phyloP scores from a whole-genome alignment of 1,140 invertebrate genomes.

The Panagrolaimus sp. region DNA sequence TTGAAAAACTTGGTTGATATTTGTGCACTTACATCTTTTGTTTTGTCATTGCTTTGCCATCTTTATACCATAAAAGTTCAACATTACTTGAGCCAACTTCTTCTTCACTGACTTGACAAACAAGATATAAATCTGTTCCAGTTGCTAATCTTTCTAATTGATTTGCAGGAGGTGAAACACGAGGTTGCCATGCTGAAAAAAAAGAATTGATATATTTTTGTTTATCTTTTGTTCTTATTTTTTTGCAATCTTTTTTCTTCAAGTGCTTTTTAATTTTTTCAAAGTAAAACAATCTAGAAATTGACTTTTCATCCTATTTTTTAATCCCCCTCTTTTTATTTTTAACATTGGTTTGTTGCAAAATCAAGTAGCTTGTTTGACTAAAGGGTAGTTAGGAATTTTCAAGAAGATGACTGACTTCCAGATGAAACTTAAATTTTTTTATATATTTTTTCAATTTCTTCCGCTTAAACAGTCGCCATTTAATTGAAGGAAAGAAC shows the following conservation, averaged over 20 bases:
- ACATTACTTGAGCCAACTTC: neutral
- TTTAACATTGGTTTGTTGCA: slow-evolving; percentile 2
- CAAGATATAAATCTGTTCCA: slow-evolving; percentile 8
- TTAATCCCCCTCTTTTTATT: neutral
- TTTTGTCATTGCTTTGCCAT: neutral
- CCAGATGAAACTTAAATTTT: neutral
- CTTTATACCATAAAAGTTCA: slow-evolving; percentile 1
- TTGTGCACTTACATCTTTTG: neutral
- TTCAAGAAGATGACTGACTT: too few species aligned
- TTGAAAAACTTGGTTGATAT: too few species aligned
- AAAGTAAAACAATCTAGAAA: neutral
- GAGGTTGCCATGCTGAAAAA: slow-evolving; percentile 13
- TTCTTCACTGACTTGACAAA: slow-evolving; percentile 8
- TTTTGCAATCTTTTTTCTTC: too few species aligned
- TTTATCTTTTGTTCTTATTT: too few species aligned
- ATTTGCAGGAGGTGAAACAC: slow-evolving; percentile 6
- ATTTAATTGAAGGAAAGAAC: slow-evolving; percentile 13
- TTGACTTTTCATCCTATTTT: neutral
- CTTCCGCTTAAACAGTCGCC: slow-evolving; percentile 3
- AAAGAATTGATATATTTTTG: neutral
- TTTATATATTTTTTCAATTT: slow-evolving; percentile 1
- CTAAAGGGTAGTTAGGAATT: too few species aligned
- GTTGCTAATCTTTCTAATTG: slow-evolving; percentile 3
- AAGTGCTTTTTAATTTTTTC: neutral
- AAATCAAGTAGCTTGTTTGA: slow-evolving; percentile 3